Evolutionary conservation across 2,888 invertebrate genomes (phyloP).

Genomic region (Aspidapion aeneum): DNA sequence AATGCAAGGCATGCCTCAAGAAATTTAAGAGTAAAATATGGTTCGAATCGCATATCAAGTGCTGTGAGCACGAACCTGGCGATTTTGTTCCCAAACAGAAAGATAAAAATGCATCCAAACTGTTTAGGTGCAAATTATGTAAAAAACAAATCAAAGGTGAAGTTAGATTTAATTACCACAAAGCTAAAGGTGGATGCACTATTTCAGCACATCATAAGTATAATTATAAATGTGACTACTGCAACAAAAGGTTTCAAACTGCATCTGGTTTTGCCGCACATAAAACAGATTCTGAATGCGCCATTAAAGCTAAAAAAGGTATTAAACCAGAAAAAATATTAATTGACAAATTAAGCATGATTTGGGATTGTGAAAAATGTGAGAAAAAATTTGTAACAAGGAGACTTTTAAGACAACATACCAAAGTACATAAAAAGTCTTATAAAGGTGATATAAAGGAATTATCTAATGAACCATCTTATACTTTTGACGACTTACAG

Average conservation of each 20-base stretch:
- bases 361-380: neutral
- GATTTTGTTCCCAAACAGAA: too few relatives aligned
- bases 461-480: neutral
- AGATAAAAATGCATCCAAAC: too few relatives aligned
- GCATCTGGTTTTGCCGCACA: neutral
- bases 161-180: too few relatives aligned
- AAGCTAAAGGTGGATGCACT: too few relatives aligned
- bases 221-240: neutral
- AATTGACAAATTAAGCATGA: neutral
- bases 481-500: conserved; percentile 14
- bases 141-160: too few relatives aligned
- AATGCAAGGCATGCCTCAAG: too few relatives aligned
- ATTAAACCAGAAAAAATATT: neutral
- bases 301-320: neutral
- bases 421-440: neutral
- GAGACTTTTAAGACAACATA: neutral
- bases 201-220: too few relatives aligned
- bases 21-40: too few relatives aligned
- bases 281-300: neutral
- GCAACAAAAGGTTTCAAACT: neutral
- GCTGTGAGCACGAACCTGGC: too few relatives aligned
- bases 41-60: too few relatives aligned
- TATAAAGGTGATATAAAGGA: neutral
- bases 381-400: neutral
- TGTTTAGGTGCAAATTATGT: too few relatives aligned